Percentiles rank a stretch among this genome's conserved stretches.
These are phyloP conservation scores for Plusia festucae DNA, from an alignment of 2,888 invertebrate genomes.

Conservation along the genomic window DNA sequence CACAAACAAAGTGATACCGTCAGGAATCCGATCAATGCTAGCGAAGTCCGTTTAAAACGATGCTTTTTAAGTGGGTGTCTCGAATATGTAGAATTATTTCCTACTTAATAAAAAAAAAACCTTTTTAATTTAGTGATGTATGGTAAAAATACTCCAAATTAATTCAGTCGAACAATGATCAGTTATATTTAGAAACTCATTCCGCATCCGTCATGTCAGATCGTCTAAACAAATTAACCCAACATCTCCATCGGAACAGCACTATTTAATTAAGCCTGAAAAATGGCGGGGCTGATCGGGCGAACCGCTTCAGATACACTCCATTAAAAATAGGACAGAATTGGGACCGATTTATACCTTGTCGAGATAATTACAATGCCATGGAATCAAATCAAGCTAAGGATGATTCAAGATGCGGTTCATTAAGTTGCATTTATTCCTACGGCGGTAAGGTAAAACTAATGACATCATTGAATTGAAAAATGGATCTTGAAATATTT, in stretches of 20 bases:
- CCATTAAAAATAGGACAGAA: constrained; percentile 65
- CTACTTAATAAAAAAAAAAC: constrained; percentile 22
- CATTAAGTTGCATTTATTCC: constrained; percentile 21
- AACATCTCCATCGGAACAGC: constrained; percentile 50
- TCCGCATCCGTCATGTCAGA: constrained; percentile 45
- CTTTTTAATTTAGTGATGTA: constrained; percentile 44
- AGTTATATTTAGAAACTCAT: constrained; percentile 54
- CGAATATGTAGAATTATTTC: constrained; percentile 30
- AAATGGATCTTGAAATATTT: not conserved
- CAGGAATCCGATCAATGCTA: constrained; percentile 43
- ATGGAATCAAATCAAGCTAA: constrained; percentile 34
- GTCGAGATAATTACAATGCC: constrained; percentile 53
- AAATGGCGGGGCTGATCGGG: constrained; percentile 57
- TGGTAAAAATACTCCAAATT: constrained; percentile 34
- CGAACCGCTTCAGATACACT: constrained; percentile 53
- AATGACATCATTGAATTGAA: constrained; percentile 8
- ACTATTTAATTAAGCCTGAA: constrained; percentile 71
- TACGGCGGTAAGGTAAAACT: constrained; percentile 6
- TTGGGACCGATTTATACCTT: constrained; percentile 60
- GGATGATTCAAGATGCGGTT: constrained; percentile 10
- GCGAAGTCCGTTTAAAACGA: constrained; percentile 26
- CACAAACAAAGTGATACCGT: constrained; percentile 48
- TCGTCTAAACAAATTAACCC: constrained; percentile 60
- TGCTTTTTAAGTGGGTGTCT: constrained; percentile 36
- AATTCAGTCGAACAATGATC: constrained; percentile 40